These are phyloP conservation scores for Pseudorhombus dupliciocellatus DNA, from an alignment of 2,113 vertebrate genomes.

Conservation along the genomic window DNA sequence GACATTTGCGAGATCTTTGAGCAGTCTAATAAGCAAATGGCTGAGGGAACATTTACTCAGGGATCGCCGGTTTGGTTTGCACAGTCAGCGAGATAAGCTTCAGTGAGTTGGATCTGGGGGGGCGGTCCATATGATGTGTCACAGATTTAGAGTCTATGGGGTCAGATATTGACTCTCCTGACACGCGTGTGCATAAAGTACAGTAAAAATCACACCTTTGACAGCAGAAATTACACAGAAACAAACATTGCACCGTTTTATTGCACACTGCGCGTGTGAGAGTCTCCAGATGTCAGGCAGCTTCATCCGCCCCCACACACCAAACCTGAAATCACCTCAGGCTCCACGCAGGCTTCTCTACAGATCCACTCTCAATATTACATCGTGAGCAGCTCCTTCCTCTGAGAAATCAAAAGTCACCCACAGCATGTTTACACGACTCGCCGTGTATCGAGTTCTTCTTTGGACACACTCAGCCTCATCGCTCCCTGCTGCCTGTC, in stretches of 20 bases:
- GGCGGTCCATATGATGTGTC: background rate
- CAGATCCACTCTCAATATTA: conserved; percentile 33
- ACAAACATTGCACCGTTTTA: background rate
- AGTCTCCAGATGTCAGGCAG: conserved; percentile 15
- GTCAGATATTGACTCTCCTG: background rate
- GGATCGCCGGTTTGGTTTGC: background rate
- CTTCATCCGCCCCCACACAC: conserved; percentile 22
- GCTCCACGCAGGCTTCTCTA: background rate
- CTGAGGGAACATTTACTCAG: background rate
- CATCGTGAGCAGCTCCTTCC: conserved; percentile 27
- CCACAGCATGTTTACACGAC: conserved; percentile 17
- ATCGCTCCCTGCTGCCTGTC: conserved; percentile 6
- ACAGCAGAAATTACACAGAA: background rate
- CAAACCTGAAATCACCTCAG: conserved; percentile 6
- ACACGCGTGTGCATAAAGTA: background rate
- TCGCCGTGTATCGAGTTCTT: conserved; percentile 25
- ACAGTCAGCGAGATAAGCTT: background rate
- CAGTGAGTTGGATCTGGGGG: background rate
- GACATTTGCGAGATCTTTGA: background rate
- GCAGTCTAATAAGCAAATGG: background rate
- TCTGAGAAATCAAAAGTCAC: conserved; percentile 28
- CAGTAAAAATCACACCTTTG: background rate
- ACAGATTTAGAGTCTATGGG: background rate
- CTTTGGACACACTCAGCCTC: conserved; percentile 4
- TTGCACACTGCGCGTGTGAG: background rate